A percentile compares a stretch with the other conserved stretches of the same genome.
Evolutionary conservation across 2,888 invertebrate species (phyloP).

Genomic region (Ochropacha duplaris): DNA sequence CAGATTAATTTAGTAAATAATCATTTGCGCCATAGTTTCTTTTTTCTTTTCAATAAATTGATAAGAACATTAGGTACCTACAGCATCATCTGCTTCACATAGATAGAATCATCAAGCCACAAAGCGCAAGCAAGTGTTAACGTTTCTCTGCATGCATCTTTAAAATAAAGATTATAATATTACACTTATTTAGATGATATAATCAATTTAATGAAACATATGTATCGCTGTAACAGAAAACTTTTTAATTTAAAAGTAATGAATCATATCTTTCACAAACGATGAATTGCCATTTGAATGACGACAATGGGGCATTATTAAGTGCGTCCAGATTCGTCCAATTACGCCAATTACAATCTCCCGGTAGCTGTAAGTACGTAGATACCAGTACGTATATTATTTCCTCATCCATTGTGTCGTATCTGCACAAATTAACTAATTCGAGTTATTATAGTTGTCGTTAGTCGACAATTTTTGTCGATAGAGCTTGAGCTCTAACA

Average conservation of each 20-base stretch:
- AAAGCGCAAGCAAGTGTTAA: background rate
- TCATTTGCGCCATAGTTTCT: no score
- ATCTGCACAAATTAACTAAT: conserved; percentile 81
- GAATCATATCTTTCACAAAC: conserved; percentile 77
- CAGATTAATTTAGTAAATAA: no score
- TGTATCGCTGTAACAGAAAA: conserved; percentile 32
- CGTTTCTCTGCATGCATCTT: background rate
- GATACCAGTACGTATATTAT: conserved; percentile 63
- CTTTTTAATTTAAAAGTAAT: conserved; percentile 70
- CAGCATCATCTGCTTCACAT: no score
- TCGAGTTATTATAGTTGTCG: conserved; percentile 51
- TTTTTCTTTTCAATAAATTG: no score
- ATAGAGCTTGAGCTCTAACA: no score
- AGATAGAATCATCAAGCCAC: no score
- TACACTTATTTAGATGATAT: background rate
- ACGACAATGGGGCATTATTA: conserved; percentile 79
- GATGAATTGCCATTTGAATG: conserved; percentile 79
- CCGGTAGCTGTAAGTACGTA: conserved; percentile 66
- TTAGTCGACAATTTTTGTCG: conserved; percentile 37
- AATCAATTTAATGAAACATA: background rate
- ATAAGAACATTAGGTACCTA: no score
- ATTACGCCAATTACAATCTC: conserved; percentile 82
- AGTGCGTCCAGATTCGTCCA: conserved; percentile 80
- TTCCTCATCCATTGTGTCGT: conserved; percentile 79
- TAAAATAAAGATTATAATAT: no score